Evolutionary conservation across 2,113 vertebrate genomes (phyloP), one percentile per base, ranked within the genome.

Genomic region (Eira barbara): DNA sequence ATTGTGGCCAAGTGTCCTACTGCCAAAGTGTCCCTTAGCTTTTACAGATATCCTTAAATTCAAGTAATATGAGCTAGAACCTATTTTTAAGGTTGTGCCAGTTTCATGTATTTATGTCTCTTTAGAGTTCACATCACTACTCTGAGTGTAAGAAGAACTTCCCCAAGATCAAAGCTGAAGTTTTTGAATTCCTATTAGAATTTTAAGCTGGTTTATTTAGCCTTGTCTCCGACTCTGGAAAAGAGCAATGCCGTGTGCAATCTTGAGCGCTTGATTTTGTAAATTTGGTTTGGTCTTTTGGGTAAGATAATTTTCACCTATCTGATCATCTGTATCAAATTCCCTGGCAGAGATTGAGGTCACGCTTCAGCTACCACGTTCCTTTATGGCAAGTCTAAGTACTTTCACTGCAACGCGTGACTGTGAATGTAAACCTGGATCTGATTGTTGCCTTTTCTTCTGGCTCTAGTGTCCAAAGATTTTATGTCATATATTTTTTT

Each of bases 121-220:
- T 85, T 86, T 36, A 67, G 49, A 42, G n/a, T 82, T 96, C 67
- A 78, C 6, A 82, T 73, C 18, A 61, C 27, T 83, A 23, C 74
- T 94, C 59, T 85, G 67, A 76, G 29, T 59, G 0, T 69, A 59
- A 27, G 65, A 79, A 85, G 52, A 94, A 55, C 29, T 34, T 59
- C 45, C 45, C 47, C 39, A 88, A 91, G 31, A 91, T 61, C 47
- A 95, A 96, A 93, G 59, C 18, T 10, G 31, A 80, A 45, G 85
- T 88, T 31, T 31, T 90, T 71, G 20, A 20, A 21, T 78, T 93
- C 25, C n/a, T 88, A 29, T 52, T 57, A 97, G 92, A 91, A 95
- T 71, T 73, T 61, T 91, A 85, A 96, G 92, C 29, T 42, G 57
- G 6, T 69, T 83, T 93, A 84, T 57, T 94, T 90, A 95, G 39